phyloP scores from a whole-genome alignment of 2,797 vertebrate species.

The Chiroxiphia lanceolata region DNA sequence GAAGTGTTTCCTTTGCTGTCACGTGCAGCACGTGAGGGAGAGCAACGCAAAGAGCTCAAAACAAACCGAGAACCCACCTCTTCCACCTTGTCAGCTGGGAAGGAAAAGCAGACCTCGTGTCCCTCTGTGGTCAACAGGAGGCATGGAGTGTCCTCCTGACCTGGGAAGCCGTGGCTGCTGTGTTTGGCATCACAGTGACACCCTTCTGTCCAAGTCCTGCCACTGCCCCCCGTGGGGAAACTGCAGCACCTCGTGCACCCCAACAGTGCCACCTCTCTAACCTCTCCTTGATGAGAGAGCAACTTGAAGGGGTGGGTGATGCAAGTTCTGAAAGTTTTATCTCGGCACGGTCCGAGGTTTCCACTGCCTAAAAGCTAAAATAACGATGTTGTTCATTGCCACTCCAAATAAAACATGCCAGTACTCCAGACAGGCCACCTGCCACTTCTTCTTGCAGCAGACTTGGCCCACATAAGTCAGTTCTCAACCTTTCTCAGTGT shows the following conservation, averaged over 20 bases:
- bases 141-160: not conserved
- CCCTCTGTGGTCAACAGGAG: not conserved
- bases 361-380: not conserved
- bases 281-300: not conserved
- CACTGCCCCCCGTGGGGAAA: not conserved
- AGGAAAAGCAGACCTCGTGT: not conserved
- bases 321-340: not conserved
- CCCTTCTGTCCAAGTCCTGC: not conserved
- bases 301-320: not conserved
- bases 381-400: not conserved
- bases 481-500: not conserved
- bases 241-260: rapidly evolving
- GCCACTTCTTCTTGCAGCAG: not conserved
- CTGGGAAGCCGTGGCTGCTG: not conserved
- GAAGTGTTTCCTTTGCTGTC: not conserved
- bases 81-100: not conserved
- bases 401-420: not conserved
- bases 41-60: not conserved
- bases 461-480: not conserved
- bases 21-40: not conserved
- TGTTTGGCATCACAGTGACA: not conserved
- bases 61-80: not conserved
- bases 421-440: not conserved
- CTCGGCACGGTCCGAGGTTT: not conserved
- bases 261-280: not conserved